Evolutionary conservation across 2,888 invertebrate species (phyloP), one percentile per base, ranked within the genome.

Genomic region (Agonopterix heracliana): DNA sequence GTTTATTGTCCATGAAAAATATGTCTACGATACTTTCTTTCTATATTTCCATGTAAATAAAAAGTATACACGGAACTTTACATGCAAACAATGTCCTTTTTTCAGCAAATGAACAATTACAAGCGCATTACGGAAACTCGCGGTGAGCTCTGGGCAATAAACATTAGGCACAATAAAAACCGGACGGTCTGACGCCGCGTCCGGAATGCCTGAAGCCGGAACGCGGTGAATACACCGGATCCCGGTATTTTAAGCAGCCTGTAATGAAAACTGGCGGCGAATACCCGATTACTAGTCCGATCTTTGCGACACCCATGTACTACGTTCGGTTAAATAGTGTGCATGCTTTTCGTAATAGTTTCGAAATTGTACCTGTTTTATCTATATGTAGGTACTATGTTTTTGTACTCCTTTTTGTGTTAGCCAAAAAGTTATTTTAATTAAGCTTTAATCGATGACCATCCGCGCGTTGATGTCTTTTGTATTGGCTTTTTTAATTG

Each of bases 201-300:
- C 58, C 54, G 58, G 61, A 64, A 66, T 66, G 64, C 63, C 61
- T 60, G 57, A 46, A 53, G 51, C 56, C 49, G 45, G 52, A 52
- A 41, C 9, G 13, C 54, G 47, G 26, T 26, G 12, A 44, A 50
- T 53, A 53, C 41, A 51, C 51, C 50, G 36, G 50, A 56, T 53
- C 54, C 51, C 61, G 80, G 79, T 78, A 83, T 82, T 76, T 75
- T 82, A 82, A 83, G 63, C 82, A 79, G 78, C 56, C 60, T 54
- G 77, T 79, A 83, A 81, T 81, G 81, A 78, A 83, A 81, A 75
- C 71, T 66, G 57, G 63, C 68, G 60, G 58, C 58, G 61, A 69
- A 71, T 68, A 70, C 67, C 59, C 68, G 68, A 72, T 74, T 42
- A 45, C 40, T 41, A 48, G 53, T 52, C 54, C 54, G 61, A 64